Evolutionary conservation across 2,888 invertebrate genomes (phyloP).

Genomic region (Cantharis lateralis): DNA sequence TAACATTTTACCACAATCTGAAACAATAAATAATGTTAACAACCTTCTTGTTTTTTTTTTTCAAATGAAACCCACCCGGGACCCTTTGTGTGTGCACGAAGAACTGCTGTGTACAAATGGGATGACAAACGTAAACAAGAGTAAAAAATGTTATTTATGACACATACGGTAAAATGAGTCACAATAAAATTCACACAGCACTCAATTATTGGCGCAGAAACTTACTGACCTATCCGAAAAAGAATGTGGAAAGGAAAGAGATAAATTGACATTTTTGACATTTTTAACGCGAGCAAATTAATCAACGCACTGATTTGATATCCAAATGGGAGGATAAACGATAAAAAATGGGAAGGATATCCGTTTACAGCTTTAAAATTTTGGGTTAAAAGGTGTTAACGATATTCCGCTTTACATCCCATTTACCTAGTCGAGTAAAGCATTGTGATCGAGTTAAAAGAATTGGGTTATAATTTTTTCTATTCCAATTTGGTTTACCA

Average conservation of each 20-base stretch:
- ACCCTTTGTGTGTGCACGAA: not conserved
- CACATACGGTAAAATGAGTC: not conserved
- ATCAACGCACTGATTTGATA: not conserved
- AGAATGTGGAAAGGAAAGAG: not conserved
- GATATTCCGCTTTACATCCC: not conserved
- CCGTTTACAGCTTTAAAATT: not conserved
- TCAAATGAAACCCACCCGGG: not conserved
- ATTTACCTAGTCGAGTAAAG: too few species aligned
- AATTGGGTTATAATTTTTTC: too few species aligned
- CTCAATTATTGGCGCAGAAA: not conserved
- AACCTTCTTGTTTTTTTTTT: not conserved
- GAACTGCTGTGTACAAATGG: not conserved
- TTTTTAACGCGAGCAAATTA: not conserved
- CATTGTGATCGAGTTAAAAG: too few species aligned
- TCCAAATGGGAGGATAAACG: not conserved
- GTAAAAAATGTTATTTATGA: not conserved
- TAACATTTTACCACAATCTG: slow-evolving; percentile 70
- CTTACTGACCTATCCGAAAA: not conserved
- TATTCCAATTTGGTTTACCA: too few species aligned
- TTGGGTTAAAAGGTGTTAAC: not conserved
- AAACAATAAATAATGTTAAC: slow-evolving; percentile 45
- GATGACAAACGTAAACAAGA: not conserved
- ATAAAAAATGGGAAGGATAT: not conserved
- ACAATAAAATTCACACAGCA: not conserved
- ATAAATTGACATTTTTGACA: not conserved